Evolutionary conservation across 2,797 vertebrate species (phyloP), one percentile per base, ranked within the genome.

Genomic region (Octomys mimax): DNA sequence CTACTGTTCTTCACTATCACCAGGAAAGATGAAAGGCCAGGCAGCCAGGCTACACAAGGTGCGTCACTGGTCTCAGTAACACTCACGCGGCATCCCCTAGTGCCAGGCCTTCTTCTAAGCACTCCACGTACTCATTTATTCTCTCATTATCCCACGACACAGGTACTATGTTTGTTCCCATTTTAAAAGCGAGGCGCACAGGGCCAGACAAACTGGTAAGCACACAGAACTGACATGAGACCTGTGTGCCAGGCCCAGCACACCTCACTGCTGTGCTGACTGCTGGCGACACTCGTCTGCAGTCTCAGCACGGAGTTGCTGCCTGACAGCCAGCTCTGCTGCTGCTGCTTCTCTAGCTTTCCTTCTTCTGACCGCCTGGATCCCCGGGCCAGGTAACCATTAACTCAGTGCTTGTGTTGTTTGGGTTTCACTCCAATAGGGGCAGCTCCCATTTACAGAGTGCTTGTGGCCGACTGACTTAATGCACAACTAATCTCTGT

Each of bases 401-500:
- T 89, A 95, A 97, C 94, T 96, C 79, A 79, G 79, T 14, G 28
- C 78, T 84, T 80, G 36, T 52, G 66, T 46, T 86, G 54, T 57
- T 85, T 86, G 73, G 93, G 89, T 91, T 96, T 94, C 96, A 95
- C 77, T 95, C 85, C 68, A 93, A 46, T 94, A 91, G 71, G 46
- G 68, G 79, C 84, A 90, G 81, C 66, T 89, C 78, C 73, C 82
- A 83, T 84, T 96, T 93, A 85, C 81, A 66, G 83, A 92, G 84
- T 64, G 68, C 57, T 86, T 90, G 88, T 54, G 7, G 36, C 77
- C 87, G 84, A 96, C 88, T 90, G 91, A 80, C 54, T 92, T 86
- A 82, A 81, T 73, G 89, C 89, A 91, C 10, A 84, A 75, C 68
- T 97, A 94, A 94, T 96, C 85, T 96, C 80, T 87, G 66, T 96